Base-by-base conservation (phyloP, 1,140 invertebrate genomes). In the Sarcophaga bullata region DNA sequence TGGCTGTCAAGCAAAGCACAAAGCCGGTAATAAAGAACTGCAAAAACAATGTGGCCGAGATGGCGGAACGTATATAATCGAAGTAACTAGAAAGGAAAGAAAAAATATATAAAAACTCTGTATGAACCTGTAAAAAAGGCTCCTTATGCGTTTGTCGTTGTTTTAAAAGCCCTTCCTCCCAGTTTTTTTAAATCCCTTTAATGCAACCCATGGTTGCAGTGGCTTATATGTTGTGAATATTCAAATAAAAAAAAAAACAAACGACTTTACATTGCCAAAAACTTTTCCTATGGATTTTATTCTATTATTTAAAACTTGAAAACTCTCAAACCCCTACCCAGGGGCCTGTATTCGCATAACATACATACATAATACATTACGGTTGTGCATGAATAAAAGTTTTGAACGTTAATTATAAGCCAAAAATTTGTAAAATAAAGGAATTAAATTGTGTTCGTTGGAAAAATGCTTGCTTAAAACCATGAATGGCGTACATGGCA, bases 11-110 rank as follows among this genome's bases (percentile, higher is more conserved):
- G 68, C 81, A 82, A 46, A 84, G 81, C 3, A 52, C 68, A 58
- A 84, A 81, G 8, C 62, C 83, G 10, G 83, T 82, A n/a, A 82
- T 73, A 25, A 73, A 52, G n/a, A 84, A 81, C 46, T 84, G 83
- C 15, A 81, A 47, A 72, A 82, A 81, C 19, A 82, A 73, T 6
- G 83, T 82, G n/a, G 52, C 10, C 15, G 83, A 84, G 9, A 84
- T 82, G 11, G 68, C 82, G 1, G 81, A 78, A 11, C 73, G 68
- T 37, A 84, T 76, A 48, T 62, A 76, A 3, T 75, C 72, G 47
- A 84, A 84, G 19, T 82, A 82, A 11, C 83, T 84, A 49, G 4
- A 73, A 73, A 58, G 6, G 48, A 73, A n/a, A 52, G 0, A 10
- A 47, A 81, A 19, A 52, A n/a, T 46, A 81, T 54, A 1, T 48